A percentile compares a stretch with the other conserved stretches of the same genome.
Conservation (phyloP, 92 coral and sea anemone species). For the Bergia sp. region DNA sequence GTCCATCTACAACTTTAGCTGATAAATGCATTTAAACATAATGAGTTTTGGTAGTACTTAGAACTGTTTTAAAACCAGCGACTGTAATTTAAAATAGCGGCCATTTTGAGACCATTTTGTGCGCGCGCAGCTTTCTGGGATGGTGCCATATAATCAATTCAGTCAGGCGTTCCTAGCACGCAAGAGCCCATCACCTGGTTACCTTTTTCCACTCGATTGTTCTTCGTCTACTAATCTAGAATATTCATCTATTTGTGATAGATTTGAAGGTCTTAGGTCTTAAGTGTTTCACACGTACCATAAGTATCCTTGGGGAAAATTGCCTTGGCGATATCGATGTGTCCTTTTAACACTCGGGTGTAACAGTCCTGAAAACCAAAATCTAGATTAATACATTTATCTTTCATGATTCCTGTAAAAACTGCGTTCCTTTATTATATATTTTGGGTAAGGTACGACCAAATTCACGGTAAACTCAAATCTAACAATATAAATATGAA, state of each 20-base stretch:
- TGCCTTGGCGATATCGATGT: conserved; percentile 94
- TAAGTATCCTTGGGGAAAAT: conserved; percentile 95
- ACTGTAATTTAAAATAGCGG: too few species aligned
- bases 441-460: background rate
- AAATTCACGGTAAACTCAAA: background rate
- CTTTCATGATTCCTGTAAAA: background rate
- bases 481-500: background rate
- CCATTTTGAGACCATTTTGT: too few species aligned
- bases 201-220: too few species aligned
- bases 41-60: too few species aligned
- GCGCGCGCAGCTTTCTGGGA: too few species aligned
- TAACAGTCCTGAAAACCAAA: conserved; percentile 78
- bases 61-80: too few species aligned
- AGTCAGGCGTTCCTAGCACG: too few species aligned
- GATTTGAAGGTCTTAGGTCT: background rate
- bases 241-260: background rate
- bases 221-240: background rate
- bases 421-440: background rate
- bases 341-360: conserved; percentile 96
- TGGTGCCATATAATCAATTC: too few species aligned
- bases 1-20: too few species aligned
- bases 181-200: too few species aligned
- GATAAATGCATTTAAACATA: too few species aligned
- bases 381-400: background rate
- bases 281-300: conserved; percentile 54